A percentile compares a stretch with the other conserved stretches of the same genome.
phyloP scores from a whole-genome alignment of 1,140 invertebrate species.

The Aphelenchoides fujianensis region DNA sequence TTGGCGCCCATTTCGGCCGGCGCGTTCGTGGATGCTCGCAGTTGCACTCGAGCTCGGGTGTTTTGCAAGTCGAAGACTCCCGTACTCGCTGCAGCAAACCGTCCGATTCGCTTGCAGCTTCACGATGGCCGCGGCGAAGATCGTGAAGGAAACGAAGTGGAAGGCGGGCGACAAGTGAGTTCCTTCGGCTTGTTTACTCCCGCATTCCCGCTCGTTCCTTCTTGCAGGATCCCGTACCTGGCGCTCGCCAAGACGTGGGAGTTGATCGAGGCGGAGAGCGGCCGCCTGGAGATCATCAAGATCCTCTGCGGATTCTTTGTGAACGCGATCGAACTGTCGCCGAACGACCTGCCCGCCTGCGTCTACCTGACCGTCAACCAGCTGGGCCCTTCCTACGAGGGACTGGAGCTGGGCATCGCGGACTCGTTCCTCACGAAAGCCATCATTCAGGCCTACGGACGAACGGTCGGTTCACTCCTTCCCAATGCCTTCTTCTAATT shows the following conservation, averaged over 20 bases:
- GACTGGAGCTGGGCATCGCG: constrained; percentile 82
- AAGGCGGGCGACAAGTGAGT: constrained; percentile 43
- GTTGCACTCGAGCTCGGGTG: too few relatives aligned
- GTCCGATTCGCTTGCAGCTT: too few relatives aligned
- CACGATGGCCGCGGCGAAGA: background rate
- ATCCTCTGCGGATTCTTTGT: constrained; percentile 84
- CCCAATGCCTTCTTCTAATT: constrained; percentile 32
- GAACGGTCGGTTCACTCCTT: constrained; percentile 25
- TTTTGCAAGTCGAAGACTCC: too few relatives aligned
- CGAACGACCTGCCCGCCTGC: constrained; percentile 81
- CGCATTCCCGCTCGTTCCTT: too few relatives aligned
- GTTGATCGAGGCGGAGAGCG: constrained; percentile 81
- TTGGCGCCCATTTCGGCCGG: too few relatives aligned
- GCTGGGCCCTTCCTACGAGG: constrained; percentile 86
- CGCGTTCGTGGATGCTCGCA: too few relatives aligned
- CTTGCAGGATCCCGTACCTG: constrained; percentile 81
- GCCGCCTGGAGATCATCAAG: constrained; percentile 80
- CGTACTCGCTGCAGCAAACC: too few relatives aligned
- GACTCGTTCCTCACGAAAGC: constrained; percentile 77
- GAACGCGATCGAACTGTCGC: constrained; percentile 68
- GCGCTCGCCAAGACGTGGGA: constrained; percentile 85
- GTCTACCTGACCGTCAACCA: constrained; percentile 93
- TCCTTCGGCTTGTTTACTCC: constrained; percentile 6
- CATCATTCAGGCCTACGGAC: constrained; percentile 76
- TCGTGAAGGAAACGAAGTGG: constrained; percentile 28